Evolutionary conservation across 2,888 invertebrate genomes (phyloP), one percentile per base, ranked within the genome.

Genomic region (Clunio marinus): DNA sequence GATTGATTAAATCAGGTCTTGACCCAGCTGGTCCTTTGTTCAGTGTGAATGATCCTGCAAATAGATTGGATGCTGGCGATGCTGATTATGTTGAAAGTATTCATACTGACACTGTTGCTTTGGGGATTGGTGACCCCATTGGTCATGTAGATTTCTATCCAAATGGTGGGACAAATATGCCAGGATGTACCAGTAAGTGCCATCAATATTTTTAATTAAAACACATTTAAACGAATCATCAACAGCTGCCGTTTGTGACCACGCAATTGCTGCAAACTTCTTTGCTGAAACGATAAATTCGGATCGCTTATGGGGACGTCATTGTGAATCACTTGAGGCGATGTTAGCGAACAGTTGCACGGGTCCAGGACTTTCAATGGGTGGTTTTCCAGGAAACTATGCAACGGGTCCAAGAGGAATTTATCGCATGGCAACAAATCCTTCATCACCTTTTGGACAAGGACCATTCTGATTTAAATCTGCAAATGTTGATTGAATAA

Each of bases 11-110:
- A n/a, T n/a, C n/a, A n/a, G n/a, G n/a, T n/a, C 75, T 96, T 73
- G 96, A 96, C 80, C 95, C 96, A 0, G 96, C 96, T 0, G 92
- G 92, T 70, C 96, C 96, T 0, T 88, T 92, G 75, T 96, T 95
- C 80, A 86, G 87, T 70, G 86, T 89, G 73, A 89, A 91, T 0
- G 86, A 87, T 46, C 83, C 87, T 0, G 81, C 88, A 69, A 92
- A 96, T 0, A 85, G 95, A 0, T 80, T 96, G 59, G 94, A 96
- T 76, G 84, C 88, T 2, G 84, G 87, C 0, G 96, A 96, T 74
- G 96, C 96, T 0, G 81, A 85, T 70, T 96, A 88, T 75, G 96
- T 96, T 1, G 95, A 95, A 74, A 85, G 92, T 20, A 88, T 96
- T 71, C 96, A 96, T 76, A 92, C 93, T 3, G 94, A 96, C 75